phyloP scores from a whole-genome alignment of 1,140 invertebrate species.

The Atta cephalotes region DNA sequence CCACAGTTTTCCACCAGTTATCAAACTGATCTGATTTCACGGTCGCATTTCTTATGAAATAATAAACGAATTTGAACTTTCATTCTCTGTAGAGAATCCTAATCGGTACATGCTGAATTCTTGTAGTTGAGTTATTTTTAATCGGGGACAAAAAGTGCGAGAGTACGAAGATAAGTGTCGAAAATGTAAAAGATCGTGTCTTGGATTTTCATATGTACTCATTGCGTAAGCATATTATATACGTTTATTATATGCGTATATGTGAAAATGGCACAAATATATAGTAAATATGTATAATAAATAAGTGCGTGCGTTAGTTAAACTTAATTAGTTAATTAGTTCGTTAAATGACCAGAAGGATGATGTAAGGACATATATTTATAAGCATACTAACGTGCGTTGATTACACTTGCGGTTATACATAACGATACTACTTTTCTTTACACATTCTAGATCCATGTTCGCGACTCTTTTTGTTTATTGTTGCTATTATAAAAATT shows the following conservation, averaged over 20 bases:
- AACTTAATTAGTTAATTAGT: neutral
- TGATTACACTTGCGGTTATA: slow-evolving; percentile 30
- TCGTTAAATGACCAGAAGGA: slow-evolving; percentile 85
- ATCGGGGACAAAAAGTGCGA: slow-evolving; percentile 29
- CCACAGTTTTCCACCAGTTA: neutral
- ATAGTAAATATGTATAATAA: too few relatives aligned
- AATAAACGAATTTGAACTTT: too few relatives aligned
- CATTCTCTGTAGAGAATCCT: too few relatives aligned
- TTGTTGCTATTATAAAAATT: too few relatives aligned
- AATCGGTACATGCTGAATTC: slow-evolving; percentile 47
- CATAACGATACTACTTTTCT: slow-evolving; percentile 15
- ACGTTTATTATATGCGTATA: slow-evolving; percentile 61
- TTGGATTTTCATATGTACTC: slow-evolving; percentile 74
- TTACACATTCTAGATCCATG: neutral
- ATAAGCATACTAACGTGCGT: slow-evolving; percentile 28
- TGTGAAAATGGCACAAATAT: slow-evolving; percentile 46
- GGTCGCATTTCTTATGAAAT: neutral
- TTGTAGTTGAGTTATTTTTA: slow-evolving; percentile 71
- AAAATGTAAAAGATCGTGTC: slow-evolving; percentile 78
- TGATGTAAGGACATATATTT: slow-evolving; percentile 83
- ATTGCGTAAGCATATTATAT: slow-evolving; percentile 70
- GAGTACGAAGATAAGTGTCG: slow-evolving; percentile 64
- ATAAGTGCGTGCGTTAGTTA: slow-evolving; percentile 59
- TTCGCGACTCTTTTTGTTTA: neutral
- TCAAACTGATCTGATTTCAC: slow-evolving; percentile 21